These are phyloP conservation scores for Nezara viridula DNA, from an alignment of 2,888 invertebrate genomes.

Conservation along the genomic window DNA sequence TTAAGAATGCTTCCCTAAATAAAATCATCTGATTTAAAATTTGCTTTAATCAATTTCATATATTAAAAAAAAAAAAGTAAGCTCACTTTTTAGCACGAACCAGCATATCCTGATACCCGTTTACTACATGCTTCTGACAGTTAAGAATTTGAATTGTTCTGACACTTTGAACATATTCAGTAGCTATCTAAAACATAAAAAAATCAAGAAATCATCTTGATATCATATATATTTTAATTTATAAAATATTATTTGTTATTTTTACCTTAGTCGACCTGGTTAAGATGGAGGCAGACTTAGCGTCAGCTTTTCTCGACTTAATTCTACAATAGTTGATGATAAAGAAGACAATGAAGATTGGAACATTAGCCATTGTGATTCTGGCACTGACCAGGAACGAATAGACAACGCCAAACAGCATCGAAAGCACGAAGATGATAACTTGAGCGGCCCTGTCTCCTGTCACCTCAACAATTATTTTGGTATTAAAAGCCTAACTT, in stretches of 20 bases:
- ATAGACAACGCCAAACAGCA: not conserved
- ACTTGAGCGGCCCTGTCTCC: conserved; percentile 36
- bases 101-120: conserved; percentile 68
- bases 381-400: not conserved
- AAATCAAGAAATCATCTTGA: not conserved
- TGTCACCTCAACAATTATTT: too few relatives aligned
- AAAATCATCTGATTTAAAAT: not conserved
- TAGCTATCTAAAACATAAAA: conserved; percentile 68
- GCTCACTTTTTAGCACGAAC: conserved; percentile 69
- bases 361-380: not conserved
- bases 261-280: conserved; percentile 44
- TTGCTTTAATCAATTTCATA: too few relatives aligned
- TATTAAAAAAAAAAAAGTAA: too few relatives aligned
- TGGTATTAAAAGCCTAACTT: not conserved
- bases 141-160: too few relatives aligned
- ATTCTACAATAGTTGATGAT: not conserved
- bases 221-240: not conserved
- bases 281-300: not conserved
- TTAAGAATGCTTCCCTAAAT: conserved; percentile 51
- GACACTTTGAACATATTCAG: conserved; percentile 70
- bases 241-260: not conserved
- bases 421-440: conserved; percentile 6
- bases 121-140: conserved; percentile 69
- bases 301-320: not conserved
- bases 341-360: not conserved